Conservation (phyloP, 2,113 vertebrate genomes). For the Leptodactylus fuscus region DNA sequence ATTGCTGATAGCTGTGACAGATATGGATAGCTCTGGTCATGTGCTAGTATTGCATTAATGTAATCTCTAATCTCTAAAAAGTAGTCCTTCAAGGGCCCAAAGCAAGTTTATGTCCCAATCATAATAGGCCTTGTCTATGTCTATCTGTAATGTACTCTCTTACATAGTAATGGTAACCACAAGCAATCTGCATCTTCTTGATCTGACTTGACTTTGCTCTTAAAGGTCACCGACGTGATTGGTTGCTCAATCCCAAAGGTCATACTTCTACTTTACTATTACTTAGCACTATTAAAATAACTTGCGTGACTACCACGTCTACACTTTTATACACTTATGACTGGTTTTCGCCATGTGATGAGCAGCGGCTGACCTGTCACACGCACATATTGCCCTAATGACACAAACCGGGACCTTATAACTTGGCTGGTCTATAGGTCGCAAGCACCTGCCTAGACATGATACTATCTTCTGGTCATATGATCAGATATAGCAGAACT, state of each 20-base stretch:
- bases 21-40: not conserved
- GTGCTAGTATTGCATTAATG: not conserved
- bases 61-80: not conserved
- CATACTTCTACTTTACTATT: not conserved
- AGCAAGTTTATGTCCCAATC: not conserved
- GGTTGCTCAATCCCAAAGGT: not conserved
- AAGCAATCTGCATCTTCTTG: not conserved
- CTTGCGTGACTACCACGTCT: not conserved
- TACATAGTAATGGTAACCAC: not conserved
- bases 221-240: not conserved
- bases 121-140: not conserved
- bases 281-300: not conserved
- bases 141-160: not conserved
- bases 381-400: not conserved
- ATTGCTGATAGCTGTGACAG: not conserved
- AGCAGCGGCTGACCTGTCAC: not conserved
- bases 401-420: not conserved
- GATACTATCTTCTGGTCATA: not conserved
- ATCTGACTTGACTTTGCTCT: not conserved
- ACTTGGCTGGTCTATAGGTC: not conserved
- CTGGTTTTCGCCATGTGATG: not conserved
- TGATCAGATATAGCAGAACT: not conserved
- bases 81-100: not conserved
- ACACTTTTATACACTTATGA: not conserved
- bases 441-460: not conserved